These are phyloP conservation scores for Orycteropus afer DNA, from an alignment of 2,113 vertebrate species.

Conservation along the genomic window DNA sequence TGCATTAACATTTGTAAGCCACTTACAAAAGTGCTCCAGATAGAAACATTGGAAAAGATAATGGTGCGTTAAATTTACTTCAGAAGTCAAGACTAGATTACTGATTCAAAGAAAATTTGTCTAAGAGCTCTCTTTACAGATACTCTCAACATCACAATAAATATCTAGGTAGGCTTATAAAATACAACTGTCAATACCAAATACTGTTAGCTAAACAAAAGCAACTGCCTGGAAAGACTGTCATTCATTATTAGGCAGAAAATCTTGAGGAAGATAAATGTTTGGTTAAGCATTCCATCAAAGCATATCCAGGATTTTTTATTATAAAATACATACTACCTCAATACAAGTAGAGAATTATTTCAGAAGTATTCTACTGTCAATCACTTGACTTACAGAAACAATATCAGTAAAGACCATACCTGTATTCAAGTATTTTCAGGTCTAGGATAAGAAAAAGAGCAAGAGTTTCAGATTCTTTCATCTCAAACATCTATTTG, in stretches of 20 bases:
- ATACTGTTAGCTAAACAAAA: background rate
- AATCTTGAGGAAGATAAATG: background rate
- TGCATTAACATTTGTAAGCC: background rate
- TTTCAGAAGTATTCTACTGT: background rate
- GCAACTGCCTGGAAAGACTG: background rate
- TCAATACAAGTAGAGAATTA: background rate
- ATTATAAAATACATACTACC: background rate
- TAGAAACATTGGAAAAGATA: conserved; percentile 36
- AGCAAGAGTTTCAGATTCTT: background rate
- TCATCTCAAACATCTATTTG: background rate
- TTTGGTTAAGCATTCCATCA: background rate
- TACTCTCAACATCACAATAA: background rate
- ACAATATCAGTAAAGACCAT: background rate
- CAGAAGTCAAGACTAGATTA: background rate
- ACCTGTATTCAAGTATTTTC: background rate
- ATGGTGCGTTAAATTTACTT: background rate
- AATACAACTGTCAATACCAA: background rate
- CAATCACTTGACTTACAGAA: background rate
- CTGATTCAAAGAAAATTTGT: conserved; percentile 19
- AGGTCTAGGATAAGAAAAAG: background rate
- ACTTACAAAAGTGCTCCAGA: conserved; percentile 4
- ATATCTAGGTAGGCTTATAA: background rate
- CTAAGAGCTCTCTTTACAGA: background rate
- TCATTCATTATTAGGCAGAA: background rate
- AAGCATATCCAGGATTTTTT: background rate